Percentiles rank a stretch among this genome's conserved stretches.
Evolutionary conservation across 1,140 invertebrate genomes (phyloP).

Genomic region (Neocloeon triangulifer): DNA sequence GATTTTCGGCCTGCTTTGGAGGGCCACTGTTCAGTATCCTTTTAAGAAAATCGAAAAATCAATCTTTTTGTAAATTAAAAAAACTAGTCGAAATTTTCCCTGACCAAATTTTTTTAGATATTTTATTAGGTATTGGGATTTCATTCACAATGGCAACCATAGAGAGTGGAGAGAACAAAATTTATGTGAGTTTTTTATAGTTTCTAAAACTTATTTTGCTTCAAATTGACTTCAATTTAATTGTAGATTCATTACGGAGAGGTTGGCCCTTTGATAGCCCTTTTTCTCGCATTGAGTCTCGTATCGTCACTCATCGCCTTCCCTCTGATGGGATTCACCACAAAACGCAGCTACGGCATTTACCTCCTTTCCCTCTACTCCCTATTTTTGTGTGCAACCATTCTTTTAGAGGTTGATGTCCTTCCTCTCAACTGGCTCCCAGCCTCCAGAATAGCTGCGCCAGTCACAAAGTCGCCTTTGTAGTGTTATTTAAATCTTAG

Average conservation of each 20-base stretch:
- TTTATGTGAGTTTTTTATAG: constrained; percentile 2
- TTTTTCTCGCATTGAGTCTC: neutral
- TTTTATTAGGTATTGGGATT: constrained; percentile 8
- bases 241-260: neutral
- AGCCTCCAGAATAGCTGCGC: too few relatives aligned
- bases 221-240: neutral
- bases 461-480: too few relatives aligned
- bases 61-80: neutral
- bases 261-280: neutral
- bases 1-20: constrained; percentile 43
- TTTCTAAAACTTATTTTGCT: neutral
- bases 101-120: constrained; percentile 5
- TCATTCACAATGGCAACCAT: constrained; percentile 6
- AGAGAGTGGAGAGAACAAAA: neutral
- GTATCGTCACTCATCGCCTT: neutral
- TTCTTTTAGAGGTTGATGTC: neutral
- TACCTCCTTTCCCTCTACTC: neutral
- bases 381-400: neutral
- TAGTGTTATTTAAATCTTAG: too few relatives aligned
- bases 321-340: constrained; percentile 1
- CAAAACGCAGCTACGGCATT: constrained; percentile 1
- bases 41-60: constrained; percentile 11
- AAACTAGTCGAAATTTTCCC: constrained; percentile 2
- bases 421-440: too few relatives aligned
- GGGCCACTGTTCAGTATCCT: constrained; percentile 42